Base-by-base conservation (phyloP, 2,113 vertebrate genomes). In the Phalacrocorax carbo region DNA sequence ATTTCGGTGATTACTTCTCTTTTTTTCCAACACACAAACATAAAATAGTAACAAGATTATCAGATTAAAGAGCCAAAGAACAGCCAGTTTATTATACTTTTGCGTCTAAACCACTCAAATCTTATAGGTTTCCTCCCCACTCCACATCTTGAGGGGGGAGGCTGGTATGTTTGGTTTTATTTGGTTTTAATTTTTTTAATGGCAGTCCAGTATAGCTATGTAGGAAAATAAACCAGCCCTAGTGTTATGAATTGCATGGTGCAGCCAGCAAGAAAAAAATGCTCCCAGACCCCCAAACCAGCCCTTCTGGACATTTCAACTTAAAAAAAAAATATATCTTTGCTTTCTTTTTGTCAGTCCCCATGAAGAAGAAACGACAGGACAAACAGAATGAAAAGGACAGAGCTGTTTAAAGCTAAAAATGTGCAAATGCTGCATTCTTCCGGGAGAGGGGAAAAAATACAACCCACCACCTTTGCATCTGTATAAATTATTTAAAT, bases 21-120 rank as follows among this genome's bases (percentile, higher is more conserved):
- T 42, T 77, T 57, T 85, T 77, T 48, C 89, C 94, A 87, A 75
- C 86, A 95, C 86, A 95, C 96, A 94, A 89, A 90, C 89, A 89
- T 93, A 93, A 93, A 90, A 94, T 86, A 94, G 78, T 95, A 97
- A 97, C 95, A 88, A 97, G 96, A 97, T 94, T 94, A 96, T 87
- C 93, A 96, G 89, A 94, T 97, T 97, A 96, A 71, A 92, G 86
- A 92, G 91, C 13, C 82, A 96, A 94, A 92, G 94, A 96, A 95
- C 89, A 93, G 81, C 57, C 87, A 90, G 85, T 96, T 97, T 91
- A 71, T 88, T 97, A 96, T 91, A 78, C 52, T 96, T 81, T 52
- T 93, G 96, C 3, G 1, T 79, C 82, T 90, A 92, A 81, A 68
- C 86, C 78, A 71, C 68, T 78, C 92, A 44, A 26, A 94, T 95